phyloP scores from a whole-genome alignment of 2,797 vertebrate species.

The Melopsittacus undulatus region DNA sequence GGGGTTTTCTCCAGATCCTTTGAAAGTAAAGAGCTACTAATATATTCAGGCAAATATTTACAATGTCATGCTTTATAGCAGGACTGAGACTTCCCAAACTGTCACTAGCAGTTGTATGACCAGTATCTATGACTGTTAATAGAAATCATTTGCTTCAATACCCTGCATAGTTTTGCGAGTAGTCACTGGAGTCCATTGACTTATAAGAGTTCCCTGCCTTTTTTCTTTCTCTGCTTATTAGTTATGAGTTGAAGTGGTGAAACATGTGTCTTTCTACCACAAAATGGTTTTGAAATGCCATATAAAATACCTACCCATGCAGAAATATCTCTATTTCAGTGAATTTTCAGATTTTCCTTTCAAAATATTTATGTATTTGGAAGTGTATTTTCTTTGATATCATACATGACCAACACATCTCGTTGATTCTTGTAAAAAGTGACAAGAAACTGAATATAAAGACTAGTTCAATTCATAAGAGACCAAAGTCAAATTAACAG shows the following conservation, averaged over 20 bases:
- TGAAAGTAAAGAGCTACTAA: constrained; percentile 21
- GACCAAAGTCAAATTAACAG: neutral
- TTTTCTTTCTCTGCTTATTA: neutral
- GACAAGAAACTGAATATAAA: neutral
- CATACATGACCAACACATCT: neutral
- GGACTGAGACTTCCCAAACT: neutral
- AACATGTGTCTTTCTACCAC: neutral
- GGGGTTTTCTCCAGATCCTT: constrained; percentile 19
- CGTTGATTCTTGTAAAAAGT: neutral
- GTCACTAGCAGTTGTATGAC: neutral
- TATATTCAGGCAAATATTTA: constrained; percentile 34
- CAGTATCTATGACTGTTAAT: neutral
- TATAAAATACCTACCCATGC: neutral
- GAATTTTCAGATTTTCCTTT: neutral
- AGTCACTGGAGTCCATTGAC: neutral
- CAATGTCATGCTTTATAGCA: neutral
- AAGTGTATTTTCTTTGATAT: neutral
- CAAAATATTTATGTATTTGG: neutral
- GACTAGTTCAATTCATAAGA: neutral
- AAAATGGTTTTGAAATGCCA: neutral
- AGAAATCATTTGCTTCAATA: neutral
- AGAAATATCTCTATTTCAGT: neutral
- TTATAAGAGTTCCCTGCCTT: neutral
- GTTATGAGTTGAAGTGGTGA: neutral
- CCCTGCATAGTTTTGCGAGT: neutral